phyloP scores from a whole-genome alignment of 2,797 vertebrate genomes.

The Acipenser transmontanus region DNA sequence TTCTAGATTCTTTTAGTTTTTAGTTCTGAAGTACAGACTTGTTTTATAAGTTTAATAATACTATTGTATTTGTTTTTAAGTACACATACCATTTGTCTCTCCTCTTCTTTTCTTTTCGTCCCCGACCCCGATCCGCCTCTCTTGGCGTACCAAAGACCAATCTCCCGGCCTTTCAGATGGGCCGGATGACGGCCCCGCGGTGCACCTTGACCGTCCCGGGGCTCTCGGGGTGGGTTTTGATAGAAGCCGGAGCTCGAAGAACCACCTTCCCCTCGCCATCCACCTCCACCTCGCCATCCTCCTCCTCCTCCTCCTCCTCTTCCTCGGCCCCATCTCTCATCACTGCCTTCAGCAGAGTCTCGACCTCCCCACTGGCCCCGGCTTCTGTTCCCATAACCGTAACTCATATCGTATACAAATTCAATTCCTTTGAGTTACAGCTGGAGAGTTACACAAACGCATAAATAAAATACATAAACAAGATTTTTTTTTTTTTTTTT shows the following conservation, averaged over 20 bases:
- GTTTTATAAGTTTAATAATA: too few species aligned
- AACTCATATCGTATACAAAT: conserved; percentile 46
- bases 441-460: too few species aligned
- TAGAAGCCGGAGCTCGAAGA: conserved; percentile 9
- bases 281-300: conserved; percentile 23
- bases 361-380: conserved; percentile 32
- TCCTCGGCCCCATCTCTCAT: conserved; percentile 47
- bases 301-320: conserved; percentile 31
- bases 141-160: conserved; percentile 91
- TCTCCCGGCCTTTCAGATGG: conserved; percentile 85
- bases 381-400: conserved; percentile 42
- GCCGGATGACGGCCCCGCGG: conserved; percentile 72
- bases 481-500: too few species aligned
- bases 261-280: conserved; percentile 24
- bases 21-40: too few species aligned
- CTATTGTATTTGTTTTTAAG: too few species aligned
- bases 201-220: conserved; percentile 46
- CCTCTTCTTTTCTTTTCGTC: conserved; percentile 68
- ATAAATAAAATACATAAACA: too few species aligned
- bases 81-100: conserved; percentile 58
- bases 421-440: background rate
- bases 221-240: conserved; percentile 33
- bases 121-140: conserved; percentile 55
- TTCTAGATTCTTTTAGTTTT: too few species aligned
- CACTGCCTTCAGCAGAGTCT: conserved; percentile 39